Base-by-base conservation (phyloP, 2,113 vertebrate genomes). In the Pterocles orientalis region DNA sequence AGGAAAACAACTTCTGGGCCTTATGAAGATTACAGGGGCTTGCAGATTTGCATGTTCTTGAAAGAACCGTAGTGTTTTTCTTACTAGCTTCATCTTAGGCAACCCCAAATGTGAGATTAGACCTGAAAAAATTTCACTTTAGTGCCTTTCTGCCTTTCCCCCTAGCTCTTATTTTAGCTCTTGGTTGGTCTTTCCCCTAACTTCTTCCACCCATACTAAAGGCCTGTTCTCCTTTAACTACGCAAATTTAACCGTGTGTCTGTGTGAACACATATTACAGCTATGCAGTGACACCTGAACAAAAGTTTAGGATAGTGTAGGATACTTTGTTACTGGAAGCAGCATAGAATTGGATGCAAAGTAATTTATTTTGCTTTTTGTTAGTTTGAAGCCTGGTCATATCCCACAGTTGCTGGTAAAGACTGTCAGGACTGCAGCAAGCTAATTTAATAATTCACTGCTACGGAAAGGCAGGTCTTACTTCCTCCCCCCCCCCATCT, bases 1-100 rank as follows among this genome's bases (percentile, higher is more conserved):
- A 89, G 53, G 65, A 83, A 94, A 93, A 61, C 50, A 70, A n/a
- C 76, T 62, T 90, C 56, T 88, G 68, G 94, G 82, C 45, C 45
- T 48, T 58, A 9, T 29, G 51, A 86, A 90, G 47, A 95, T 92
- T 92, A 84, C 64, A 94, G 29, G 9, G 54, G 11, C 82, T 86
- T 93, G 51, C 48, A 68, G 18, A 57, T 93, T 68, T 88, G 65
- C 80, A 88, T 92, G 24, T 21, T 5, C 92, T 93, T 92, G 61
- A 95, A 80, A 10, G 16, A 73, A 75, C 17, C 0, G 0, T 58
- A 34, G 43, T 92, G 48, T 86, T 93, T 86, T 86, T 81, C 31
- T 73, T 70, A 25, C 28, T 39, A 41, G 14, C 65, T 86, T 78
- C 20, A 28, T 83, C 1, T 86, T 69, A 8, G 4, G 60, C 25